Base-by-base conservation (phyloP, 1,140 invertebrate genomes). In the Leptoteleia sp. region DNA sequence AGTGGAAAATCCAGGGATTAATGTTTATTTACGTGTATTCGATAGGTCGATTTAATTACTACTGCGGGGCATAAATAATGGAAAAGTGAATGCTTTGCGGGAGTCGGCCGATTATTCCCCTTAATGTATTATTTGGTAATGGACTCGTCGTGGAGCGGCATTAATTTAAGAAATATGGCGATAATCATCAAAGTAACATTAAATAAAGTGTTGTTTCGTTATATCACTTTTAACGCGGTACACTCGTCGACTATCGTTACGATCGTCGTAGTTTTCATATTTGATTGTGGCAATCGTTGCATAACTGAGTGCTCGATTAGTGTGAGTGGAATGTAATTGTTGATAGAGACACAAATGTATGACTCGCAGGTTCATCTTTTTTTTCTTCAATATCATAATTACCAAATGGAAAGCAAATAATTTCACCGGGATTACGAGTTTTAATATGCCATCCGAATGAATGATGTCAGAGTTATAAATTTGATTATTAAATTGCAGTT, bases 301-400 rank as follows among this genome's bases (percentile, higher is more conserved):
- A 87, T 87, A 86, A 73, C 81, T 84, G 79, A 87, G 84, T 84
- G 78, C 77, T 82, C 77, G 81, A 83, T 85, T 83, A 82, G 27
- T 75, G 81, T 78, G 76, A 85, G 83, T 85, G 81, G 81, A 76
- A 55, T 82, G 82, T 83, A 82, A 83, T 83, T 68, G 61, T 61
- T 50, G 42, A 55, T 62, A 42, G 9, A 52, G 40, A 42, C 55
- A 11, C 37, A 48, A 62, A 54, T 68, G 38, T 47, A 76, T 62
- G 48, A 62, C 31, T 52, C 61, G 52, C 35, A 11, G 5, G 1
- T 48, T 40, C n/a, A 16, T 15, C 5, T n/a, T n/a, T n/a, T n/a
- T n/a, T n/a, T n/a, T n/a, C n/a, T n/a, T n/a, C n/a, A n/a, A n/a
- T n/a, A n/a, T n/a, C n/a, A n/a, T n/a, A n/a, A n/a, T n/a, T n/a